Percentiles rank a stretch among this genome's conserved stretches.
phyloP scores from a whole-genome alignment of 2,113 vertebrate genomes.

The Callipepla squamata region DNA sequence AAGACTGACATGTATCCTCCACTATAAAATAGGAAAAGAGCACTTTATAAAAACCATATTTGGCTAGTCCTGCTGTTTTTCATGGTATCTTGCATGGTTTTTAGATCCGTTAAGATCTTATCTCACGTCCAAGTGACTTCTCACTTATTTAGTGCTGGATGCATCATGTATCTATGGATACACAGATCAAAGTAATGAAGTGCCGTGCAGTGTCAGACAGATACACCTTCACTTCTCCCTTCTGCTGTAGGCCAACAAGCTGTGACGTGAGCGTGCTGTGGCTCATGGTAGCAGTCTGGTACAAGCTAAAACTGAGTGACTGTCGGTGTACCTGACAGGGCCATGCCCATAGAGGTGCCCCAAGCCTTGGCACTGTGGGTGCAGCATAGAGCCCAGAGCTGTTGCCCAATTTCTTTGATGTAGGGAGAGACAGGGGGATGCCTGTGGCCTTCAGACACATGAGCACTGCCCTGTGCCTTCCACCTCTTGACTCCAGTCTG shows the following conservation, averaged over 20 bases:
- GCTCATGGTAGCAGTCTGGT: too few relatives aligned
- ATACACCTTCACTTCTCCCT: neutral
- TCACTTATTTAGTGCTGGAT: neutral
- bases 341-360: neutral
- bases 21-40: neutral
- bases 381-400: neutral
- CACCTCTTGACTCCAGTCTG: neutral
- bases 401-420: neutral
- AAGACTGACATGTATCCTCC: rapidly evolving
- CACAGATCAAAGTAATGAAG: neutral
- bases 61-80: neutral
- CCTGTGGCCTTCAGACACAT: neutral
- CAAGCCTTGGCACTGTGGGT: neutral
- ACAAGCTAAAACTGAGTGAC: neutral
- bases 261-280: neutral
- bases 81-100: neutral
- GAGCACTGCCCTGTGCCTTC: rapidly evolving
- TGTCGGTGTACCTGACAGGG: neutral
- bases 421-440: neutral
- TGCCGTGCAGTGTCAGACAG: too few relatives aligned
- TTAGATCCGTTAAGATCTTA: neutral
- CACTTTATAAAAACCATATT: rapidly evolving
- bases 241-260: neutral
- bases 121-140: neutral
- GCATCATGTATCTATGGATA: neutral